Base-by-base conservation (phyloP, 2,797 vertebrate genomes). In the Clamator glandarius region DNA sequence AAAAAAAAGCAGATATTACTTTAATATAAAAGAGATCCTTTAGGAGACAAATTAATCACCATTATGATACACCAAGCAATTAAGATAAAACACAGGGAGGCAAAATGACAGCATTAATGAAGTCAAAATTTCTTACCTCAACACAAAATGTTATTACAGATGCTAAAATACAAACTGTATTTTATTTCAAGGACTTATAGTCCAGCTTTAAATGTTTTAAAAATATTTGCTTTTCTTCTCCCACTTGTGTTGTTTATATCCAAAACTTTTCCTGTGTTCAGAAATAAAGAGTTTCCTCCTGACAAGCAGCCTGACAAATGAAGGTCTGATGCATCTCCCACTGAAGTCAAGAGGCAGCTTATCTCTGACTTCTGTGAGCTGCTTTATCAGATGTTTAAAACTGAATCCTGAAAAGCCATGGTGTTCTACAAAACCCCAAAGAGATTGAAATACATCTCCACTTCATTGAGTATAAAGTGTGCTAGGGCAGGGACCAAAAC, bases 11-110 rank as follows among this genome's bases (percentile, higher is more conserved):
- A 82, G 51, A 50, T 23, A 67, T 62, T 85, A 72, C 6, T 33
- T 80, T 63, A 8, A 73, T 58, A 94, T 81, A 15, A 75, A 84
- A 84, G 42, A 73, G 77, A 93, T 90, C 84, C 84, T 96, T 63
- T 67, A 88, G 85, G 89, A 96, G 74, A 80, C 67, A 87, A 95
- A 95, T 92, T 94, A 94, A 92, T 85, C 90, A 93, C 46, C 31
- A 29, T 92, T 84, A 95, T 39, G 67, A 95, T 85, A 87, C 20
- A 64, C 69, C 52, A 75, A 52, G 68, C 57, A 59, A 84, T 84
- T 80, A 93, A 84, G 87, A 68, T 91, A 52, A 68, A 84, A 88
- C 73, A 62, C 25, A 63, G 52, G 23, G 61, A 91, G 36, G n/a
- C 41, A 70, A 90, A 77, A 87, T 86, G 79, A 83, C 86, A 84